Conservation (phyloP, 2,113 vertebrate species). For the Channa argus region DNA sequence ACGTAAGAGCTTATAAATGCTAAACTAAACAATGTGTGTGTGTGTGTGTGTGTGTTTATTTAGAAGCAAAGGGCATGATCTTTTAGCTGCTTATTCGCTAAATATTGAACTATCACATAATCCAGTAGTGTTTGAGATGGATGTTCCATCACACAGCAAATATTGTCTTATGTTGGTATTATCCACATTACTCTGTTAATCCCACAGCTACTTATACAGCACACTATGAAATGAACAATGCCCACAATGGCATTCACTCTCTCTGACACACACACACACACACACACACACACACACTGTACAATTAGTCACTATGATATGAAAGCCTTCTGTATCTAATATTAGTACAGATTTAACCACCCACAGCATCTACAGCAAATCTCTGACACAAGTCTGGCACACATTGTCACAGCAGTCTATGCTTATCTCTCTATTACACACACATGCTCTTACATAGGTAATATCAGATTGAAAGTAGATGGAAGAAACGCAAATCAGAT, state of each 20-base stretch:
- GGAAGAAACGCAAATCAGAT: too few species aligned
- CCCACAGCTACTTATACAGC: conserved; percentile 4
- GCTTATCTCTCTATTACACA: too few species aligned
- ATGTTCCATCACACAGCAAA: conserved; percentile 31
- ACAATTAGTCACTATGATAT: background rate
- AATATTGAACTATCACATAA: conserved; percentile 34
- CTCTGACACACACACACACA: background rate
- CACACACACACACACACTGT: background rate
- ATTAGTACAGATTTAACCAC: background rate
- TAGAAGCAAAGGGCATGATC: background rate
- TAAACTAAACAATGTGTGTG: background rate
- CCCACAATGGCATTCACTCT: conserved; percentile 13
- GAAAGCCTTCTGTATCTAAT: background rate
- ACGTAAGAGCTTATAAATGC: background rate
- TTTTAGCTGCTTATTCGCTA: background rate
- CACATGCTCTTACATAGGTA: too few species aligned
- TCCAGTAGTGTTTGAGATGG: conserved; percentile 18
- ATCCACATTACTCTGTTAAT: conserved; percentile 49
- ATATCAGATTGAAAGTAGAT: too few species aligned
- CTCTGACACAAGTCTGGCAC: too few species aligned
- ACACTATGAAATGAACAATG: conserved; percentile 23
- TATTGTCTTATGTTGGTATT: conserved; percentile 30
- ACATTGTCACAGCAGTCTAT: too few species aligned
- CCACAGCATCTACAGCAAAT: too few species aligned
- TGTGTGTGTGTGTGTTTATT: background rate